These are phyloP conservation scores for Brachionus rotundiformis DNA, from an alignment of 1,140 invertebrate genomes.

Conservation along the genomic window DNA sequence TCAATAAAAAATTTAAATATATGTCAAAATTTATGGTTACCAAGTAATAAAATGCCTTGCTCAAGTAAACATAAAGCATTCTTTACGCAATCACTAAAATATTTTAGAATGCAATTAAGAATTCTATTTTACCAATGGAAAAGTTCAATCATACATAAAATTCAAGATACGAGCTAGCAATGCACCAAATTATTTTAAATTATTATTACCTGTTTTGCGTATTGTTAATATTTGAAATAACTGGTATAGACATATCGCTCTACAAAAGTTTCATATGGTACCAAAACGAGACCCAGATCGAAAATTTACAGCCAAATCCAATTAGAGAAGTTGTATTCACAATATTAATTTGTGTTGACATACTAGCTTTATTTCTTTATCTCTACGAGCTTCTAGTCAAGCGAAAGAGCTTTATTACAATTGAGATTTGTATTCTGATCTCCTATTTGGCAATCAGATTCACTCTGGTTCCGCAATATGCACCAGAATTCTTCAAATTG, in stretches of 20 bases:
- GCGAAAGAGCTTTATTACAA: not conserved
- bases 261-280: not conserved
- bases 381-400: not conserved
- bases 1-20: not conserved
- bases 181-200: slow-evolving; percentile 25
- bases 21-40: slow-evolving; percentile 2
- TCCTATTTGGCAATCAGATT: not conserved
- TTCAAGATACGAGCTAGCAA: not conserved
- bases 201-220: slow-evolving; percentile 29
- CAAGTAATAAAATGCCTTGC: slow-evolving; percentile 2
- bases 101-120: not conserved
- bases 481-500: not conserved
- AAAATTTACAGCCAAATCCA: not conserved
- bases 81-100: not conserved
- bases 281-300: not conserved
- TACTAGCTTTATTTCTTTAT: not conserved
- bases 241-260: not conserved
- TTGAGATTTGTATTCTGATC: not conserved
- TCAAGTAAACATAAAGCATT: not conserved
- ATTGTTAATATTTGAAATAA: slow-evolving; percentile 27
- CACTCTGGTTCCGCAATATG: not conserved
- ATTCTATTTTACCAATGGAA: not conserved
- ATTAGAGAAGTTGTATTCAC: not conserved
- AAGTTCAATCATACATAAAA: not conserved
- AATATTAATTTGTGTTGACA: not conserved